Conservation (phyloP, 2,888 invertebrate species). For the Lasioglossum figueresi region DNA sequence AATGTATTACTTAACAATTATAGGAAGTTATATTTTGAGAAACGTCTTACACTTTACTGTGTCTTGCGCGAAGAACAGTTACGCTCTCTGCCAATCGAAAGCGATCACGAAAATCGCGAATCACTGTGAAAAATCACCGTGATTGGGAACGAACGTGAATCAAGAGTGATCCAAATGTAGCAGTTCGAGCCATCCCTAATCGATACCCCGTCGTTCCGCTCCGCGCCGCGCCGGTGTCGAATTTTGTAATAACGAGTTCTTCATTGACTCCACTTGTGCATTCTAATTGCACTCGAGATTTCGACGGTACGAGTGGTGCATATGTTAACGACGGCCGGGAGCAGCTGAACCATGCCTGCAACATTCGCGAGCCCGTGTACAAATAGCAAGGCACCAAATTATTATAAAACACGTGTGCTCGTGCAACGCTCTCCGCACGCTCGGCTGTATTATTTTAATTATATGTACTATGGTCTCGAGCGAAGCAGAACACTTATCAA, state of each 20-base stretch:
- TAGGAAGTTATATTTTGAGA: too few relatives aligned
- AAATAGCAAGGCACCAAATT: background rate
- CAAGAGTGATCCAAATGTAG: too few relatives aligned
- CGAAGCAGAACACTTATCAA: slow-evolving; percentile 36
- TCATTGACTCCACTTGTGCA: background rate
- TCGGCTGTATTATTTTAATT: slow-evolving; percentile 25
- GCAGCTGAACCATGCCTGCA: background rate
- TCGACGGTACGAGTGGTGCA: background rate
- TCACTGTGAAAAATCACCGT: too few relatives aligned
- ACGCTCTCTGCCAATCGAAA: too few relatives aligned
- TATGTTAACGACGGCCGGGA: background rate
- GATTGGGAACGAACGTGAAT: too few relatives aligned
- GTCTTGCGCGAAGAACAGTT: too few relatives aligned
- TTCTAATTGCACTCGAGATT: slow-evolving; percentile 5
- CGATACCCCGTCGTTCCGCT: background rate
- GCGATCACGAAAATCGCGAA: too few relatives aligned
- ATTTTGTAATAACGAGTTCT: slow-evolving; percentile 9
- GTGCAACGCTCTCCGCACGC: background rate
- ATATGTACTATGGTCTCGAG: background rate
- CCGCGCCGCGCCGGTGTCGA: background rate
- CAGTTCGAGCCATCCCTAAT: too few relatives aligned
- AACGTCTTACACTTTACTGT: too few relatives aligned
- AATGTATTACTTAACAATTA: too few relatives aligned
- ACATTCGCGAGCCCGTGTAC: background rate
- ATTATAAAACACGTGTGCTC: background rate